Evolutionary conservation across 2,888 invertebrate genomes (phyloP).

Genomic region (Pomacea canaliculata): DNA sequence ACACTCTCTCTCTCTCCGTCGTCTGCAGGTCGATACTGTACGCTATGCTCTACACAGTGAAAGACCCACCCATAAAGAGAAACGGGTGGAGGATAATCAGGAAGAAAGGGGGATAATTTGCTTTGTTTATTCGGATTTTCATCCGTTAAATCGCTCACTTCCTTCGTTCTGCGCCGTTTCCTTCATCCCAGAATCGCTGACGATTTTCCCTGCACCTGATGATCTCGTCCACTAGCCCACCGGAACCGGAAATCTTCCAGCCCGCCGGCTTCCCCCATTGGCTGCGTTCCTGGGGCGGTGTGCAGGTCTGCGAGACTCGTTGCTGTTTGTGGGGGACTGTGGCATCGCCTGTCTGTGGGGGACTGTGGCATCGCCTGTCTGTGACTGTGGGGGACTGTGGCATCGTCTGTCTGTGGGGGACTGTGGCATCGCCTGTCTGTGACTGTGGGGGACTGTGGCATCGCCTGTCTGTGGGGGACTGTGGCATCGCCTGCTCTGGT

Average conservation of each 20-base stretch:
- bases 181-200: not conserved
- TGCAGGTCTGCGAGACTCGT: not conserved
- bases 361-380: too few species aligned
- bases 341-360: not conserved
- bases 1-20: too few species aligned
- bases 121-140: constrained; percentile 11
- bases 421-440: too few species aligned
- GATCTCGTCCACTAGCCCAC: constrained; percentile 7
- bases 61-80: constrained; percentile 8
- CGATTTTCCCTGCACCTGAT: constrained; percentile 13
- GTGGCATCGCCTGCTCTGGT: not conserved
- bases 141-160: constrained; percentile 27
- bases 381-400: not conserved
- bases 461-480: not conserved
- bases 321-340: not conserved
- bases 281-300: not conserved
- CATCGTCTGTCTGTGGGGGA: too few species aligned
- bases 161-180: constrained; percentile 16
- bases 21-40: constrained; percentile 14
- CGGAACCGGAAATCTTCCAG: constrained; percentile 23
- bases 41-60: constrained; percentile 10
- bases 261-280: not conserved
- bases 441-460: not conserved
- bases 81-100: constrained; percentile 3
- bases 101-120: constrained; percentile 20